phyloP scores from a whole-genome alignment of 2,888 invertebrate species.

The Ditylenchus weischeri region DNA sequence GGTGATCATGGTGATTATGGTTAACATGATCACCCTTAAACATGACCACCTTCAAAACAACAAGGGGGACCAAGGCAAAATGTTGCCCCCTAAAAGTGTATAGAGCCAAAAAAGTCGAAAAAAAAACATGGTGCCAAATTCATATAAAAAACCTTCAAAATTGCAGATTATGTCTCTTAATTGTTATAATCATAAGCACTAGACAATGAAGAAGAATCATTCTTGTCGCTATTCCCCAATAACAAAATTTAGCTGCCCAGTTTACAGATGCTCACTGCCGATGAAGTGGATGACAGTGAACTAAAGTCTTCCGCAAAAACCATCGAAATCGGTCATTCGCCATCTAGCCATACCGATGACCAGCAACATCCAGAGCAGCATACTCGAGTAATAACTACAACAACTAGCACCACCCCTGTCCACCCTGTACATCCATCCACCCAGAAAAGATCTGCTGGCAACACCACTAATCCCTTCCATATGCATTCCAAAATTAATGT shows the following conservation, averaged over 20 bases:
- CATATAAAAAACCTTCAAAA: too few relatives aligned
- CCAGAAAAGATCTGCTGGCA: neutral
- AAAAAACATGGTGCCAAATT: too few relatives aligned
- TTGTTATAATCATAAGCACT: too few relatives aligned
- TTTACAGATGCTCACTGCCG: constrained; percentile 8
- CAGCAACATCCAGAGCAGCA: constrained; percentile 6
- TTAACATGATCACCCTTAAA: too few relatives aligned
- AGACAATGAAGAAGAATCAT: too few relatives aligned
- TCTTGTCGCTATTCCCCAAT: too few relatives aligned
- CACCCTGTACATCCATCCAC: constrained; percentile 9
- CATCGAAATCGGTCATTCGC: neutral
- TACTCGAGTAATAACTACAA: neutral
- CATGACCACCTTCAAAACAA: too few relatives aligned
- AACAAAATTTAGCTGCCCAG: neutral
- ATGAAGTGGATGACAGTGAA: constrained; percentile 5
- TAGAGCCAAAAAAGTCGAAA: too few relatives aligned
- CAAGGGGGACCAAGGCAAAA: too few relatives aligned
- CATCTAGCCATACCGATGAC: neutral
- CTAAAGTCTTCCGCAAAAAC: neutral
- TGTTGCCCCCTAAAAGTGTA: too few relatives aligned
- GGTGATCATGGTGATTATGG: too few relatives aligned
- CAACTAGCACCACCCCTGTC: constrained; percentile 11
- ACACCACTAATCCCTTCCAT: constrained; percentile 24
- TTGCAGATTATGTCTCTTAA: too few relatives aligned
- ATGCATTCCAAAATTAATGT: constrained; percentile 35